phyloP scores from a whole-genome alignment of 2,797 vertebrate species.

The Eutrigla gurnardus region DNA sequence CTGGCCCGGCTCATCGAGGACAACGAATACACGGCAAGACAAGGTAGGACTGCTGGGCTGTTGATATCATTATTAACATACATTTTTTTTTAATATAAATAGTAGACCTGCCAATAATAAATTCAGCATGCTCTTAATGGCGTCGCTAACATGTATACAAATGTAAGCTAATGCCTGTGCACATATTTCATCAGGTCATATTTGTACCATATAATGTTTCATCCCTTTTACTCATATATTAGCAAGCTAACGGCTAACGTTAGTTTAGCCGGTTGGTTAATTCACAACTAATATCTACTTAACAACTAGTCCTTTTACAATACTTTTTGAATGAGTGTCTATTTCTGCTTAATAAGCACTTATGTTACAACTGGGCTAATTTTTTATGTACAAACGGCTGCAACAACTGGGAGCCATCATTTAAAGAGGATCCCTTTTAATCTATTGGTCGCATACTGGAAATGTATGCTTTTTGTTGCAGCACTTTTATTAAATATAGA shows the following conservation, averaged over 20 bases:
- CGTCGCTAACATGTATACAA: not conserved
- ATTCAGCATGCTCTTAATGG: not conserved
- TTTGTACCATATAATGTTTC: not conserved
- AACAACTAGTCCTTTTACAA: not conserved
- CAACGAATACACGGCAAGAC: constrained; percentile 98
- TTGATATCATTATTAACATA: constrained; percentile 11
- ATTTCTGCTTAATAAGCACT: not conserved
- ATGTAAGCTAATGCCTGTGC: not conserved
- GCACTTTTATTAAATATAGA: not conserved
- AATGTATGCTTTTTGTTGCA: constrained; percentile 1
- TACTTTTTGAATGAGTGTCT: not conserved
- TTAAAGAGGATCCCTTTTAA: not conserved
- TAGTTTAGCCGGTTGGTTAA: not conserved
- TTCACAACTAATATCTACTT: not conserved
- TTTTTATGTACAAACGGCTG: not conserved
- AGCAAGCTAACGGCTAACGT: not conserved
- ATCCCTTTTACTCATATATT: not conserved
- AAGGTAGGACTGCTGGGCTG: constrained; percentile 86
- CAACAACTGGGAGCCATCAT: not conserved
- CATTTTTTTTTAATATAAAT: too few relatives aligned
- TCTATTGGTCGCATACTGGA: not conserved
- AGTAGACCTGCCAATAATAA: not conserved
- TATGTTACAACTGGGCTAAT: not conserved
- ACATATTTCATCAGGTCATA: not conserved
- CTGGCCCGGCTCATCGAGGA: constrained; percentile 98